Base-by-base conservation (phyloP, 2,888 invertebrate species). In the Caenorhabditis becei region DNA sequence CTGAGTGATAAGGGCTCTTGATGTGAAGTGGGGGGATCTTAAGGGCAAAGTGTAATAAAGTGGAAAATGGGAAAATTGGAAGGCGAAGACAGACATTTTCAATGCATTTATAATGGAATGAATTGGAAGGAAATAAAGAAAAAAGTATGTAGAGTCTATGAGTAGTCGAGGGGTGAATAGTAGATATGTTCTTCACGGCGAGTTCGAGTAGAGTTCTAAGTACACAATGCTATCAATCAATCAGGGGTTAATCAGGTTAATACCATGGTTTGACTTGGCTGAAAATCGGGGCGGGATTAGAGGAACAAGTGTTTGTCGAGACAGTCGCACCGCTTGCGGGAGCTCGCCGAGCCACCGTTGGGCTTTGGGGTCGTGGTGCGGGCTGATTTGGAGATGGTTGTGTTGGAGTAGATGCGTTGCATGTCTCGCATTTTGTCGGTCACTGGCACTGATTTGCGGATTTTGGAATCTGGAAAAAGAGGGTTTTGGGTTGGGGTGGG, bases 301-400 rank as follows among this genome's bases (percentile, higher is more conserved):
- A 86, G 78, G 28, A 86, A 65, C 7, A 86, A 54, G 67, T 87
- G 87, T 28, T 82, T 87, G 47, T 81, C 84, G 11, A 88, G 80
- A 71, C 88, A 88, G 72, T 86, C 86, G 75, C 88, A 88, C 62
- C 88, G 66, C 69, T 87, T 88, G 83, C 83, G 10, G 56, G 80
- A 74, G 26, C 54, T 70, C 51, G 56, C 70, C 32, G 10, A 32
- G 5, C 10, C 35, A 18, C 20, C n/a, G 61, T 24, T 18, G 41
- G 16, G 53, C 37, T 11, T 51, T 23, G 1, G 37, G 8, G 18
- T n/a, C 14, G 59, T 24, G 49, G 11, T 24, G 58, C 26, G 23
- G 8, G 2, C 10, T 2, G 61, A 35, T 5, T 54, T 20, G 26
- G 63, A 58, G 8, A 75, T 74, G 2, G 80, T 56, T 0, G 74